Conservation (phyloP, 2,888 invertebrate species). For the Cepaea hortensis region DNA sequence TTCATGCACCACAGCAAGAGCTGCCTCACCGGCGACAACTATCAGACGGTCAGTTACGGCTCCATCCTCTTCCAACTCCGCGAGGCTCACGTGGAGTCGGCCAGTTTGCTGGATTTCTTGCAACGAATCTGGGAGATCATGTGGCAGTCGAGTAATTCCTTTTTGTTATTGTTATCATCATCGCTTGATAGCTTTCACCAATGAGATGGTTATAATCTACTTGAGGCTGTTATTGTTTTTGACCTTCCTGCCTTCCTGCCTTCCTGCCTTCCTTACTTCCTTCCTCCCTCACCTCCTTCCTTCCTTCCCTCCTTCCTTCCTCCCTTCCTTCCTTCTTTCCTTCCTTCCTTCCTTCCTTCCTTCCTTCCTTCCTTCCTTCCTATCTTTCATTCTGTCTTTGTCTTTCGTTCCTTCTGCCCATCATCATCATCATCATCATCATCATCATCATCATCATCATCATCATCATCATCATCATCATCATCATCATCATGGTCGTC, state of each 20-base stretch:
- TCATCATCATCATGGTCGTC: conserved; percentile 80
- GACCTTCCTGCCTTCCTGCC: no score
- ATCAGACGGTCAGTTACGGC: conserved; percentile 49
- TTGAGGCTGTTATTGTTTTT: background rate
- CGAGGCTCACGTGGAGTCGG: conserved; percentile 51
- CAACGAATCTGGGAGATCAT: conserved; percentile 50
- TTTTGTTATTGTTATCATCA: background rate
- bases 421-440: background rate
- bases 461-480: background rate
- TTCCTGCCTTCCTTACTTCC: background rate
- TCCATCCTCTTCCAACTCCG: conserved; percentile 53
- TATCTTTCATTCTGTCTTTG: no score
- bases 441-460: background rate
- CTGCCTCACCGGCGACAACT: conserved; percentile 44
- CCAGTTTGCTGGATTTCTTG: conserved; percentile 50
- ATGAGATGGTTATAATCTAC: background rate
- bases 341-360: no score
- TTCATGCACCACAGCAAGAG: conserved; percentile 37
- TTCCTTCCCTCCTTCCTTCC: no score
- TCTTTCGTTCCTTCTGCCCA: no score
- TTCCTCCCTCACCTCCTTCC: background rate
- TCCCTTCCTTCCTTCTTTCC: no score
- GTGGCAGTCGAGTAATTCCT: conserved; percentile 53
- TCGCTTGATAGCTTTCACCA: background rate
- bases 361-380: no score